phyloP scores from a whole-genome alignment of 1,140 invertebrate genomes.

The Trachymyrmex septentrionalis region DNA sequence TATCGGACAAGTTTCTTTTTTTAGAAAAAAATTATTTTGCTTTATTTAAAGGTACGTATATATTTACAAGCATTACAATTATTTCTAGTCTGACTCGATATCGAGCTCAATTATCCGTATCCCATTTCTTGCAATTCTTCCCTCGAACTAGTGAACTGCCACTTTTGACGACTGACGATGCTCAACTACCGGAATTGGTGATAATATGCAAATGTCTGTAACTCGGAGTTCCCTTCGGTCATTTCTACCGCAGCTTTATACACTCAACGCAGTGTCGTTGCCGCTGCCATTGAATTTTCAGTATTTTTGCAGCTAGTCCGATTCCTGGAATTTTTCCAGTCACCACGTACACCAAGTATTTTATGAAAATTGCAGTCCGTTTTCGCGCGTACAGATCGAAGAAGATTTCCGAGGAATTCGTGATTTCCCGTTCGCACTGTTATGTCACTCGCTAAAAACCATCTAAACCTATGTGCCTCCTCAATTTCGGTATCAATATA shows the following conservation, averaged over 20 bases:
- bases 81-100: slow-evolving; percentile 6
- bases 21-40: not conserved
- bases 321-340: slow-evolving; percentile 47
- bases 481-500: slow-evolving; percentile 9
- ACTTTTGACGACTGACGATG: not conserved
- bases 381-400: not conserved
- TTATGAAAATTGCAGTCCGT: slow-evolving; percentile 49
- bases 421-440: slow-evolving; percentile 12
- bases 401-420: slow-evolving; percentile 34
- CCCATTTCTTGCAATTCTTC: not conserved
- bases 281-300: slow-evolving; percentile 23
- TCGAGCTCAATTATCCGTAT: slow-evolving; percentile 12
- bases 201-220: slow-evolving; percentile 36
- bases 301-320: slow-evolving; percentile 33
- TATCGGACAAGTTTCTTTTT: not conserved
- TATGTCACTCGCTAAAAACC: not conserved
- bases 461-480: not conserved
- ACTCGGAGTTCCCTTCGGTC: slow-evolving; percentile 36
- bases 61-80: not conserved
- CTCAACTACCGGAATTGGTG: slow-evolving; percentile 1
- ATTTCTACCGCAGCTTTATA: slow-evolving; percentile 27
- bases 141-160: not conserved
- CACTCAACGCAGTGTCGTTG: slow-evolving; percentile 28
- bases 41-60: not conserved
- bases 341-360: not conserved